A percentile compares a stretch with the other conserved stretches of the same genome.
phyloP scores from a whole-genome alignment of 1,140 invertebrate species.

The Trialeurodes vaporariorum region DNA sequence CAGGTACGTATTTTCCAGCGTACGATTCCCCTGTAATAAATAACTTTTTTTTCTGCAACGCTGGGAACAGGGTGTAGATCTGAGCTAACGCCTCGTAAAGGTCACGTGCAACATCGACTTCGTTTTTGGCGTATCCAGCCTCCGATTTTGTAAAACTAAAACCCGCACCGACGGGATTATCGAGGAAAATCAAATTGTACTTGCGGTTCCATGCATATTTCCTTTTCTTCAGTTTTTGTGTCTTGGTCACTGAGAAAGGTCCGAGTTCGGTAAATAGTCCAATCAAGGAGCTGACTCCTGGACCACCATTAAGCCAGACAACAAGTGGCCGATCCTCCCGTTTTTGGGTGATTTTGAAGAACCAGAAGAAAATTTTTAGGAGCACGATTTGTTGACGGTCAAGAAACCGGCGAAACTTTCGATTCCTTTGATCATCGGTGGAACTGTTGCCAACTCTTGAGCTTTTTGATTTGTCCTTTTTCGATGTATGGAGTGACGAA shows the following conservation, averaged over 20 bases:
- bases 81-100: conserved; percentile 34
- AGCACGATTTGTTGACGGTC: conserved; percentile 49
- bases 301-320: conserved; percentile 65
- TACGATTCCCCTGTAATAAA: conserved; percentile 81
- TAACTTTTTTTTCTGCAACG: conserved; percentile 50
- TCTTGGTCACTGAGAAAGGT: conserved; percentile 31
- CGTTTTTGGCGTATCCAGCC: conserved; percentile 51
- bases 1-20: conserved; percentile 71
- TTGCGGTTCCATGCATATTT: conserved; percentile 53
- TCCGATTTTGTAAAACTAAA: conserved; percentile 57
- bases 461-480: conserved; percentile 21
- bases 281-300: conserved; percentile 54
- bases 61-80: conserved; percentile 58
- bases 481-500: conserved; percentile 29
- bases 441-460: conserved; percentile 15
- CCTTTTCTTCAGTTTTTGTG: conserved; percentile 28
- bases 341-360: conserved; percentile 47
- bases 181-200: conserved; percentile 70
- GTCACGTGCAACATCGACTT: conserved; percentile 38
- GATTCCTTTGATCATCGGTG: conserved; percentile 8
- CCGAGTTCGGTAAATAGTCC: conserved; percentile 56
- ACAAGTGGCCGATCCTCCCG: conserved; percentile 45
- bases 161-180: conserved; percentile 76
- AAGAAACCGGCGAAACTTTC: conserved; percentile 49
- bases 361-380: conserved; percentile 68